Evolutionary conservation across 2,113 vertebrate genomes (phyloP).

Genomic region (Silurus glanis): DNA sequence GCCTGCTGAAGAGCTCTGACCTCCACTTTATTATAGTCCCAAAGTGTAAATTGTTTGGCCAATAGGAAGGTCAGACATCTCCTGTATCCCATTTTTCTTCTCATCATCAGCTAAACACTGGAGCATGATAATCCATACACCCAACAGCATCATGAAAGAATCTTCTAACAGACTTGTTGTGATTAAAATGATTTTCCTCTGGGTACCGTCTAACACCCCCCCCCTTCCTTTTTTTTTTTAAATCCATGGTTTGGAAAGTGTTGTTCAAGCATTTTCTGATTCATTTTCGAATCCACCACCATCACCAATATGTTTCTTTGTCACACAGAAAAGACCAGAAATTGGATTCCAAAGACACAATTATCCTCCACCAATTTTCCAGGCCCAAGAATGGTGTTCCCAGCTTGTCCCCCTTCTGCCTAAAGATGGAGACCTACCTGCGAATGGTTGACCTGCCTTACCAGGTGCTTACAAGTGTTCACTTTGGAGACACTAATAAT

Average conservation of each 20-base stretch:
- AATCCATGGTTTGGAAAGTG: background rate
- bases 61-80: too few relatives aligned
- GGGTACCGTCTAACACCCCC: too few relatives aligned
- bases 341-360: slow-evolving; percentile 94
- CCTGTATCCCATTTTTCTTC: too few relatives aligned
- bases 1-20: too few relatives aligned
- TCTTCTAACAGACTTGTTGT: too few relatives aligned
- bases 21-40: too few relatives aligned
- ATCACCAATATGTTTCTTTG: background rate
- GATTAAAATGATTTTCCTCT: accelerated
- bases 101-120: too few relatives aligned
- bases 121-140: too few relatives aligned
- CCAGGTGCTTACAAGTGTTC: slow-evolving; percentile 74
- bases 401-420: slow-evolving; percentile 93
- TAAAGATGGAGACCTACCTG: slow-evolving; percentile 98
- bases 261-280: background rate
- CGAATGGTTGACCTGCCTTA: slow-evolving; percentile 97
- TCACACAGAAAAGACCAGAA: slow-evolving; percentile 89
- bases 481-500: background rate
- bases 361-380: slow-evolving; percentile 97
- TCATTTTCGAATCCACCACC: background rate
- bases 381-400: slow-evolving; percentile 88
- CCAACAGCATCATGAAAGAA: too few relatives aligned
- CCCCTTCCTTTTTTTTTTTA: too few relatives aligned
- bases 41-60: too few relatives aligned